These are phyloP conservation scores for Sapajus apella DNA, from an alignment of 2,113 vertebrate genomes.

Conservation along the genomic window DNA sequence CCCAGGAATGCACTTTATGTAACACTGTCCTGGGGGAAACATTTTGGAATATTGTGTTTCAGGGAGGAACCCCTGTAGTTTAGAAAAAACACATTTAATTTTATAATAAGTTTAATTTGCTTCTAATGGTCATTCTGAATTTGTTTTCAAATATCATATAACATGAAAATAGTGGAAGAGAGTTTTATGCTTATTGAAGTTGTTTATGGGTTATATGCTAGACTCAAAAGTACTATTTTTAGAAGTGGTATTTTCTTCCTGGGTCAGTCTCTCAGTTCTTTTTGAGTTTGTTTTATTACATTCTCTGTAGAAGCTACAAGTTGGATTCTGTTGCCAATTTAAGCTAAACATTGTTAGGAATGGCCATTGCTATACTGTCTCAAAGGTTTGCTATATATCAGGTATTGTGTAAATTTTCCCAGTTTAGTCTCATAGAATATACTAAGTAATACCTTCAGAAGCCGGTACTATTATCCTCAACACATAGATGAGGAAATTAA, in stretches of 20 bases:
- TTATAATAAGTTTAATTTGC: background rate
- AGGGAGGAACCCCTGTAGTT: background rate
- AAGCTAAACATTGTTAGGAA: background rate
- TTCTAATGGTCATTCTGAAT: background rate
- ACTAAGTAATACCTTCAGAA: background rate
- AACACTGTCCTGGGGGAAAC: background rate
- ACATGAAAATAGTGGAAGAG: background rate
- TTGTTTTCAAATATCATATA: slow-evolving; percentile 1
- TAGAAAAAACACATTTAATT: background rate
- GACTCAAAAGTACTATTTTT: background rate
- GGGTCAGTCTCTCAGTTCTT: background rate
- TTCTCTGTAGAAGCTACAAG: slow-evolving; percentile 15
- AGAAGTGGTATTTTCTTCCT: background rate
- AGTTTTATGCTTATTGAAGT: background rate
- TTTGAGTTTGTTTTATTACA: background rate
- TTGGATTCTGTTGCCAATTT: background rate
- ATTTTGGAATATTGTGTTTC: background rate
- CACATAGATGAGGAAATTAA: background rate
- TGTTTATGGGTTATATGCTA: background rate
- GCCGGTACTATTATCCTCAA: background rate
- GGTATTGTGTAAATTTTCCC: background rate
- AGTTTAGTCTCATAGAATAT: background rate
- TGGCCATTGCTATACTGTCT: background rate
- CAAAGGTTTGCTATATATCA: background rate
- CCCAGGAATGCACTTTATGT: background rate